Conservation (phyloP, 2,797 vertebrate genomes). For the Eremophila alpestris region DNA sequence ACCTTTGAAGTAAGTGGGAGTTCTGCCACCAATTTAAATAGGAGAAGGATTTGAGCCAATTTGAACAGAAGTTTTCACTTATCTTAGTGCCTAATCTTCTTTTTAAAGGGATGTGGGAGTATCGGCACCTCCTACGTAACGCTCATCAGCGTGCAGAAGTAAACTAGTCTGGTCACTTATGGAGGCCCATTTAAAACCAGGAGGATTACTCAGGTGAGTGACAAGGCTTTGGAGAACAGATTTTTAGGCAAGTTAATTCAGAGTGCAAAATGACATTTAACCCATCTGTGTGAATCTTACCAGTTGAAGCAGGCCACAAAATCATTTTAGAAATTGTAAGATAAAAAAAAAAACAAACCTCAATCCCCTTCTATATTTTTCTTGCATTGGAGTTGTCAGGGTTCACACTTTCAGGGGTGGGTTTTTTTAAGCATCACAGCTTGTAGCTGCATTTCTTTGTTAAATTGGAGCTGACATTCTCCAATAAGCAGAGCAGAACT, state of each 20-base stretch:
- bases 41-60: conserved; percentile 71
- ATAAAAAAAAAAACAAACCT: background rate
- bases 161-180: conserved; percentile 63
- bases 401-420: background rate
- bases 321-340: background rate
- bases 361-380: background rate
- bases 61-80: conserved; percentile 72
- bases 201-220: conserved; percentile 61
- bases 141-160: conserved; percentile 56
- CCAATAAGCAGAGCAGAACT: background rate
- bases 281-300: conserved; percentile 35
- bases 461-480: background rate
- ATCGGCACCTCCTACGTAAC: conserved; percentile 70
- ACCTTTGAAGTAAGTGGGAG: conserved; percentile 70
- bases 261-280: conserved; percentile 45
- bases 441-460: conserved; percentile 23
- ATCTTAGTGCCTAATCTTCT: conserved; percentile 66
- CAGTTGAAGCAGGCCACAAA: conserved; percentile 4
- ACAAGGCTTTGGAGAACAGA: conserved; percentile 59
- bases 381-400: conserved; percentile 28
- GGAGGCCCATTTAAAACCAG: conserved; percentile 44
- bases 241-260: conserved; percentile 49
- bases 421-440: conserved; percentile 7
- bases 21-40: conserved; percentile 67
- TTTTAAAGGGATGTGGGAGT: conserved; percentile 70